These are phyloP conservation scores for Ditula angustiorana DNA, from an alignment of 2,888 invertebrate species.

Conservation along the genomic window DNA sequence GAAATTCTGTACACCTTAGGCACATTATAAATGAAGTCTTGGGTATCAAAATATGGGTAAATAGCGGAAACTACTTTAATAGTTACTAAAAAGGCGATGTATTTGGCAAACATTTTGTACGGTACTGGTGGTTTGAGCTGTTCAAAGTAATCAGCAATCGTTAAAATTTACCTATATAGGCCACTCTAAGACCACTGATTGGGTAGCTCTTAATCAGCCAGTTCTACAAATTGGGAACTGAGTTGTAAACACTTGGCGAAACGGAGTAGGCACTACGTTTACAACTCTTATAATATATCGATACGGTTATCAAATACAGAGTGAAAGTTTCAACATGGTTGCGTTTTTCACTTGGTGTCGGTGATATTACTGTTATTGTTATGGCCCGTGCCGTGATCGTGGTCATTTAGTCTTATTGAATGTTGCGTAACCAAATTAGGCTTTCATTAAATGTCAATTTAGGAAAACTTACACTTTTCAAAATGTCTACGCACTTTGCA, in stretches of 20 bases:
- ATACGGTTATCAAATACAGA: background rate
- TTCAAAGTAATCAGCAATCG: conserved; percentile 20
- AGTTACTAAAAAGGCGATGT: conserved; percentile 58
- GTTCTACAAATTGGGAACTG: conserved; percentile 29
- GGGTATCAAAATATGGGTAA: conserved; percentile 80
- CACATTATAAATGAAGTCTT: conserved; percentile 81
- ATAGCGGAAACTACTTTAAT: conserved; percentile 56
- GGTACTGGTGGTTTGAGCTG: conserved; percentile 54
- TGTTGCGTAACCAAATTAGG: conserved; percentile 12
- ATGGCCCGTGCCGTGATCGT: conserved; percentile 9
- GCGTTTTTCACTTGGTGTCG: background rate
- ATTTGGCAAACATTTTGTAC: conserved; percentile 67
- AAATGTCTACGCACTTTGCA: background rate
- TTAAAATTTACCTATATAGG: conserved; percentile 10
- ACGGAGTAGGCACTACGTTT: background rate
- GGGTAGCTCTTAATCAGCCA: conserved; percentile 48
- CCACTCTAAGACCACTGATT: conserved; percentile 59
- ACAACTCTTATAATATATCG: background rate
- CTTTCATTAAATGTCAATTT: conserved; percentile 20
- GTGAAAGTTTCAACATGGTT: conserved; percentile 26
- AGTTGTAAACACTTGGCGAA: conserved; percentile 18
- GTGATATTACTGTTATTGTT: conserved; percentile 16
- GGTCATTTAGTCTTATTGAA: conserved; percentile 12
- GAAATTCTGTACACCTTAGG: conserved; percentile 79
- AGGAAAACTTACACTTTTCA: conserved; percentile 1